These are phyloP conservation scores for Nycticryphes semicollaris DNA, from an alignment of 2,113 vertebrate genomes.

Conservation along the genomic window DNA sequence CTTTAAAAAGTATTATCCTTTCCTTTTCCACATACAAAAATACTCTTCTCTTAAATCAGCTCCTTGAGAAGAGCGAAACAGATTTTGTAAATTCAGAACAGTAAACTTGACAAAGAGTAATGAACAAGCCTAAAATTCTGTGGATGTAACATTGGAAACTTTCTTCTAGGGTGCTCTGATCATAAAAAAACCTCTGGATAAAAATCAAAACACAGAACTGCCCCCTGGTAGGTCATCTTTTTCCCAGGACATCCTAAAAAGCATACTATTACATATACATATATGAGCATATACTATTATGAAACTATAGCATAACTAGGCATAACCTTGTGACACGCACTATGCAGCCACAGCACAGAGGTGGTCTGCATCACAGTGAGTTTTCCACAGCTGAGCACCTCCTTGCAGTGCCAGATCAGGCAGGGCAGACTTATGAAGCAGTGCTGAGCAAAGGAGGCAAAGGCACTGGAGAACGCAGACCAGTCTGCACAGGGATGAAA, in stretches of 20 bases:
- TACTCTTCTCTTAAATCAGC: not conserved
- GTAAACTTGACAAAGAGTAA: not conserved
- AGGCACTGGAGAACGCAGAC: too few relatives aligned
- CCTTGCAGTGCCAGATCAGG: accelerated
- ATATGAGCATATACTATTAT: not conserved
- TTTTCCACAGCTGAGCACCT: not conserved
- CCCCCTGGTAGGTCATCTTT: not conserved
- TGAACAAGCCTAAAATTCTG: not conserved
- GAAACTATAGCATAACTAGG: not conserved
- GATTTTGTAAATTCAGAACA: not conserved
- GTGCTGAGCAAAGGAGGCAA: not conserved
- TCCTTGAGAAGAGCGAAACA: not conserved
- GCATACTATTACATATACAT: not conserved
- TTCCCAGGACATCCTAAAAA: not conserved
- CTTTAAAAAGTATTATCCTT: not conserved
- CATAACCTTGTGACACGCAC: not conserved
- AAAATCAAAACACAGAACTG: not conserved
- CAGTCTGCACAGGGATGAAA: not conserved
- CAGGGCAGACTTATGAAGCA: not conserved
- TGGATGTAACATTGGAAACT: not conserved
- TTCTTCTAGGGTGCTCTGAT: not conserved
- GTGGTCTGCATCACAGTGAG: not conserved
- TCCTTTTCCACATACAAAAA: not conserved
- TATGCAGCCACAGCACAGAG: not conserved
- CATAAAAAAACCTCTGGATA: not conserved